These are phyloP conservation scores for Scaptomyza graminum DNA, from an alignment of 1,140 invertebrate genomes.

Conservation along the genomic window DNA sequence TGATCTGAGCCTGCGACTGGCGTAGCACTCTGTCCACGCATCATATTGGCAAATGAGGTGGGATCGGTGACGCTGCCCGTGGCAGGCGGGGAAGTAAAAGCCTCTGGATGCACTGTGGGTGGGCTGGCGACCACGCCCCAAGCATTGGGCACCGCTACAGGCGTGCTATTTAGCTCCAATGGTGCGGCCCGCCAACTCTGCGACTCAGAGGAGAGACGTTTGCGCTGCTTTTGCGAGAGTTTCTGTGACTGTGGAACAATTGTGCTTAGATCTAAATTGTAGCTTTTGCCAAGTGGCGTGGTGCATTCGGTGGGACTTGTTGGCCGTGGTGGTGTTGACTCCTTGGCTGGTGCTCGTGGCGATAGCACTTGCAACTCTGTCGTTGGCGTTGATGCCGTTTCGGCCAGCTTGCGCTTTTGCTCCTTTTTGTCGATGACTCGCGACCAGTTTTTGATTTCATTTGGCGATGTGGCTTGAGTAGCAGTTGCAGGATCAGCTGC, in stretches of 20 bases:
- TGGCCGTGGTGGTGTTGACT: slow-evolving; percentile 35
- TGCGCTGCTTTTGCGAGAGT: slow-evolving; percentile 86
- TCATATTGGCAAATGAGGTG: slow-evolving; percentile 79
- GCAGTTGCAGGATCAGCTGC: slow-evolving; percentile 1
- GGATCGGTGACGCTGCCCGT: slow-evolving; percentile 68
- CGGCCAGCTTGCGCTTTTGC: slow-evolving; percentile 74
- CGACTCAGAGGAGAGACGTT: slow-evolving; percentile 82
- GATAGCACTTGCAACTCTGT: slow-evolving; percentile 34
- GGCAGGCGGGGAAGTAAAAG: slow-evolving; percentile 29
- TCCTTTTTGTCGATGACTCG: slow-evolving; percentile 78
- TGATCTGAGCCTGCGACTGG: slow-evolving; percentile 8
- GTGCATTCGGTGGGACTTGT: slow-evolving; percentile 30
- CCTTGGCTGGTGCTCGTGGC: slow-evolving; percentile 39
- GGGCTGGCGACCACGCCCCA: slow-evolving; percentile 60
- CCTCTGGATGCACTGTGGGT: slow-evolving; percentile 31
- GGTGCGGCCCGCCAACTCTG: slow-evolving; percentile 49
- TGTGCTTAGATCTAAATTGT: slow-evolving; percentile 73
- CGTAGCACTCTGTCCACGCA: slow-evolving; percentile 39
- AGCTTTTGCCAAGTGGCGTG: slow-evolving; percentile 57
- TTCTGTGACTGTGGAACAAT: slow-evolving; percentile 79
- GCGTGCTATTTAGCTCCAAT: slow-evolving; percentile 35
- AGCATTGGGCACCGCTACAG: slow-evolving; percentile 67
- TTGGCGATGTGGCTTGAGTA: slow-evolving; percentile 27
- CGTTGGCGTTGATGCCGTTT: slow-evolving; percentile 62
- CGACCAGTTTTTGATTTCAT: slow-evolving; percentile 67